A percentile compares a stretch with the other conserved stretches of the same genome.
phyloP scores from a whole-genome alignment of 2,888 invertebrate species.

The Sarcophaga caerulescens region DNA sequence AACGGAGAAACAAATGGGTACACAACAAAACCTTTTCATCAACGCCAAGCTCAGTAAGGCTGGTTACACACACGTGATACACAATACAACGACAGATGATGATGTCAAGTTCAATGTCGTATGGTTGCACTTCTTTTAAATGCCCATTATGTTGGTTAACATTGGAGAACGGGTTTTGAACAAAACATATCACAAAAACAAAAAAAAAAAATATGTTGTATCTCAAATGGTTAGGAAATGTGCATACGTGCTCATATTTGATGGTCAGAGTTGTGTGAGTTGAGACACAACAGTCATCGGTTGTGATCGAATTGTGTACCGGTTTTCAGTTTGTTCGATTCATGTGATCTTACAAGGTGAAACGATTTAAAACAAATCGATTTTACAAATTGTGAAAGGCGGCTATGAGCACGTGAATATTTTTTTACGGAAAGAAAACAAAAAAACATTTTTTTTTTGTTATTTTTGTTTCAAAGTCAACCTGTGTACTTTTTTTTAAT shows the following conservation, averaged over 20 bases:
- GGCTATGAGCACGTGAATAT: constrained; percentile 35
- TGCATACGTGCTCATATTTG: not conserved
- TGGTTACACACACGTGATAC: constrained; percentile 49
- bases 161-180: constrained; percentile 45
- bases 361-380: constrained; percentile 7
- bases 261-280: not conserved
- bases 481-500: too few relatives aligned
- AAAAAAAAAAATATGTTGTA: not conserved
- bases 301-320: constrained; percentile 13
- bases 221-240: not conserved
- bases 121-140: constrained; percentile 47
- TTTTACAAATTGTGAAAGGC: constrained; percentile 44
- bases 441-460: not conserved
- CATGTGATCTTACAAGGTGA: constrained; percentile 50
- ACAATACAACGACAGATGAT: constrained; percentile 18
- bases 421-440: constrained; percentile 26
- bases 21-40: not conserved
- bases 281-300: not conserved
- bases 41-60: too few relatives aligned
- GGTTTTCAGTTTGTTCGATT: constrained; percentile 17
- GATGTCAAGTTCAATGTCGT: constrained; percentile 67
- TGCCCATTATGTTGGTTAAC: not conserved
- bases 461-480: not conserved
- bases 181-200: not conserved
- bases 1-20: constrained; percentile 1